A percentile compares a stretch with the other conserved stretches of the same genome.
Conservation (phyloP, 53 echinoderm and acorn worm genomes). For the Echinometra lucunter region DNA sequence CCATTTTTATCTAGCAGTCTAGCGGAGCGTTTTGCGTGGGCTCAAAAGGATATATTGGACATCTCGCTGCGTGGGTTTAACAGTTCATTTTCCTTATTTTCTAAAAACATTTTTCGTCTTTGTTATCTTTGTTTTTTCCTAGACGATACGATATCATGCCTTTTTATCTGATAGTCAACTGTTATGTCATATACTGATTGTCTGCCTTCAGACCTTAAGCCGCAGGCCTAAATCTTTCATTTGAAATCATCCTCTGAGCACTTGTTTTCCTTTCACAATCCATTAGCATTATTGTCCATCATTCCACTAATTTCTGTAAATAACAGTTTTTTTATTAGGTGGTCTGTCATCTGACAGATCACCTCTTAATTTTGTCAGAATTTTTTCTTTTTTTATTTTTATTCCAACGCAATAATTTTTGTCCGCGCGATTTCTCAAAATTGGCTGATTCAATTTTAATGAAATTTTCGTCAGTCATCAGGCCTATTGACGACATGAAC, state of each 20-base stretch:
- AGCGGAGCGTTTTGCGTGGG: neutral
- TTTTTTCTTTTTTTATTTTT: no score
- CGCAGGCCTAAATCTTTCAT: neutral
- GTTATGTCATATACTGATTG: neutral
- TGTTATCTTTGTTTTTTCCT: neutral
- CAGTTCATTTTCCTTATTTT: neutral
- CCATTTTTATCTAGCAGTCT: neutral
- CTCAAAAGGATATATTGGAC: neutral
- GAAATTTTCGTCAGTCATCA: no score
- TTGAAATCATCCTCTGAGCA: neutral
- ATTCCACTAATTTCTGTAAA: neutral
- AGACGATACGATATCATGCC: neutral
- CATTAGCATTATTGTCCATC: neutral
- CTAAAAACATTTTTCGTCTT: no score
- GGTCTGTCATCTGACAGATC: no score
- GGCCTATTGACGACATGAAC: no score
- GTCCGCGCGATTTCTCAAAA: no score
- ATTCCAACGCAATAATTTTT: no score
- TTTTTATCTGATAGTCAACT: neutral
- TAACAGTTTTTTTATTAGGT: no score
- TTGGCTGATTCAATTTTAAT: no score
- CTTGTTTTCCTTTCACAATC: neutral
- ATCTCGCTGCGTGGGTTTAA: neutral
- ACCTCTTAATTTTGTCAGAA: no score
- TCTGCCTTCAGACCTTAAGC: neutral